These are phyloP conservation scores for Rhadina sibilatrix DNA, from an alignment of 2,113 vertebrate species.

Conservation along the genomic window DNA sequence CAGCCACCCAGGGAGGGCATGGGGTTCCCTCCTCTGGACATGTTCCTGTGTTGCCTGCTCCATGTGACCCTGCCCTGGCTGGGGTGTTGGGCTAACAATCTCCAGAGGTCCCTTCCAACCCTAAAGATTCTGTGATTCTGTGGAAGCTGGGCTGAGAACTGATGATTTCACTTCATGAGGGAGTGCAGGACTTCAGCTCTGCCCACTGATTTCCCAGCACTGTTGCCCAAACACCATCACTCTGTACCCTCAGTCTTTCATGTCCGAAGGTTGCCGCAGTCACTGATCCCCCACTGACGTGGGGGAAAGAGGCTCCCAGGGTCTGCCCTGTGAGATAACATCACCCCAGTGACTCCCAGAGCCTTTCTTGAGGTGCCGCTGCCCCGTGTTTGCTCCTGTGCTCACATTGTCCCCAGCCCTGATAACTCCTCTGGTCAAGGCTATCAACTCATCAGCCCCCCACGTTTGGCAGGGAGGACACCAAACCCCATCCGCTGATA, in stretches of 20 bases:
- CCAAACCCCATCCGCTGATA: not conserved
- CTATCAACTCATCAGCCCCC: conserved; percentile 59
- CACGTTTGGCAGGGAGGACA: not conserved
- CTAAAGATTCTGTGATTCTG: not conserved
- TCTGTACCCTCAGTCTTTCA: not conserved
- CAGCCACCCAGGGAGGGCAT: not conserved
- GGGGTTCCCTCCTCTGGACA: not conserved
- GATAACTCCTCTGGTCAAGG: conserved; percentile 47
- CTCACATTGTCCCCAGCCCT: conserved; percentile 23
- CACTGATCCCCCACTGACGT: accelerated
- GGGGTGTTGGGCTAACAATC: too few species aligned
- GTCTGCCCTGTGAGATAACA: not conserved
- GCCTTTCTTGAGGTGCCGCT: not conserved
- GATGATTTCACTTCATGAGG: not conserved
- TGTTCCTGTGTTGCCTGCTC: accelerated
- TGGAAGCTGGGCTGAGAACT: not conserved
- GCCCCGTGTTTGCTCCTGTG: conserved; percentile 7
- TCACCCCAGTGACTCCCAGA: not conserved
- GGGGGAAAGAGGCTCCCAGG: not conserved
- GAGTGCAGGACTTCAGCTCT: not conserved
- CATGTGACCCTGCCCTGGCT: not conserved
- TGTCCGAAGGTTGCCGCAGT: accelerated
- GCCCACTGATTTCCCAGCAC: not conserved
- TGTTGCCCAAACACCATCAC: accelerated
- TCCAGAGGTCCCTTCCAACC: not conserved